A percentile compares a stretch with the other conserved stretches of the same genome.
These are phyloP conservation scores for Mastomys natalensis DNA, from an alignment of 2,113 vertebrate genomes.

Conservation along the genomic window DNA sequence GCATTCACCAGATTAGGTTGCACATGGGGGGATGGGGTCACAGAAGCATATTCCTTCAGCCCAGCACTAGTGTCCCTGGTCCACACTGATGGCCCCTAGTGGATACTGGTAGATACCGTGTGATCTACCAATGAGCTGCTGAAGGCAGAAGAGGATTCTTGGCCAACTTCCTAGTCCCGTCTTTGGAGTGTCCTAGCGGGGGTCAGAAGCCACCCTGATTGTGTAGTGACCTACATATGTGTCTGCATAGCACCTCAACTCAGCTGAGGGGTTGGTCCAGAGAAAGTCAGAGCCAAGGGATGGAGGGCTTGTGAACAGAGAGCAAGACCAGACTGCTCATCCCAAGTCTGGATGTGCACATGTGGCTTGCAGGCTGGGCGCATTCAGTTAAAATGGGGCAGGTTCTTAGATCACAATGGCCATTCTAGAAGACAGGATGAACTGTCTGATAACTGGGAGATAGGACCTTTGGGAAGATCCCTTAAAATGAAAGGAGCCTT, in stretches of 20 bases:
- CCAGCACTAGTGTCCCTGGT: accelerated
- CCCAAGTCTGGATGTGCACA: too few relatives aligned
- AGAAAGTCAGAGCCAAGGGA: neutral
- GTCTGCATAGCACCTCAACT: neutral
- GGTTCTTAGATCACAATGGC: neutral
- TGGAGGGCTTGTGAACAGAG: too few relatives aligned
- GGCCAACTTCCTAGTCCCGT: neutral
- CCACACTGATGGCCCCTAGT: neutral
- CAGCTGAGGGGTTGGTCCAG: neutral
- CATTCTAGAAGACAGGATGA: neutral
- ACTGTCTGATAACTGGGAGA: too few relatives aligned
- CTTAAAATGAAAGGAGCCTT: neutral
- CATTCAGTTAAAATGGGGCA: neutral
- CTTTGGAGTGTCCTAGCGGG: neutral
- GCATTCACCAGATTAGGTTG: neutral
- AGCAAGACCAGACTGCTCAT: neutral
- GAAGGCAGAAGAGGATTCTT: neutral
- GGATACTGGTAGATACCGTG: neutral
- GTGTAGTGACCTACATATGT: neutral
- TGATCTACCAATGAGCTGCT: neutral
- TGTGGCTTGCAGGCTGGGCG: neutral
- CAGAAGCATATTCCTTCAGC: accelerated
- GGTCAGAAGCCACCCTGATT: neutral
- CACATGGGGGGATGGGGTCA: too few relatives aligned
- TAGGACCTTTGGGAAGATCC: neutral